A percentile compares a stretch with the other conserved stretches of the same genome.
Evolutionary conservation across 2,888 invertebrate species (phyloP).

Genomic region (Drosophila flavopinicola): DNA sequence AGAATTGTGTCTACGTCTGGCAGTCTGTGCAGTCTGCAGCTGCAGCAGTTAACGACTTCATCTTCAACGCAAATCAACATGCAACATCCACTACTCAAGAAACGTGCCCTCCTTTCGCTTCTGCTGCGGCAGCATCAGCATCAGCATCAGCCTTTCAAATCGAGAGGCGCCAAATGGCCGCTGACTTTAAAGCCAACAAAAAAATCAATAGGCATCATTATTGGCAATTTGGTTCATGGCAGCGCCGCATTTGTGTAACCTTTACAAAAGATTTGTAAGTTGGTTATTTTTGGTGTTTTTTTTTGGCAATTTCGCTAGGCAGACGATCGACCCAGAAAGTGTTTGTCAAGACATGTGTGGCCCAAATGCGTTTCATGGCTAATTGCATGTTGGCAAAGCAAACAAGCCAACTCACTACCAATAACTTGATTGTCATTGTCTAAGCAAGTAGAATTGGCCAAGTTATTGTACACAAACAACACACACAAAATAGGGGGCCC

Average conservation of each 20-base stretch:
- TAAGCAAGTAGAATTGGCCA: conserved; percentile 57
- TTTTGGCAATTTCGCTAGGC: conserved; percentile 51
- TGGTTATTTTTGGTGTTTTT: conserved; percentile 25
- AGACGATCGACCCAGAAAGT: conserved; percentile 59
- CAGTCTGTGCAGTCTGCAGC: conserved; percentile 5
- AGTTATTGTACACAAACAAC: conserved; percentile 29
- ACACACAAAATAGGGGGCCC: conserved; percentile 1
- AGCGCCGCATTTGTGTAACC: conserved; percentile 55
- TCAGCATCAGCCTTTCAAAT: conserved; percentile 47
- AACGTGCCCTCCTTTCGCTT: conserved; percentile 67
- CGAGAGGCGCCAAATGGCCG: conserved; percentile 48
- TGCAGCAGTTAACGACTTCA: conserved; percentile 44
- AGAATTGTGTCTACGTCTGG: conserved; percentile 5
- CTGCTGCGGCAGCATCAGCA: conserved; percentile 11
- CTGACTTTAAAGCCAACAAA: conserved; percentile 53
- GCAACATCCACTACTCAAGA: conserved; percentile 34
- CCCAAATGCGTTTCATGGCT: conserved; percentile 70
- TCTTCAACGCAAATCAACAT: conserved; percentile 22
- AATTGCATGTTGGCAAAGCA: conserved; percentile 54
- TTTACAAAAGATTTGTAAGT: conserved; percentile 56
- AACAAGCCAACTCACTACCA: conserved; percentile 9
- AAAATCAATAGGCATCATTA: conserved; percentile 59
- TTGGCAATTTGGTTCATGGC: conserved; percentile 38
- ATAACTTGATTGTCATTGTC: conserved; percentile 72
- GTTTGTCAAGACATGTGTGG: conserved; percentile 34